Evolutionary conservation across 2,797 vertebrate genomes (phyloP).

Genomic region (Gymnodraco acuticeps): DNA sequence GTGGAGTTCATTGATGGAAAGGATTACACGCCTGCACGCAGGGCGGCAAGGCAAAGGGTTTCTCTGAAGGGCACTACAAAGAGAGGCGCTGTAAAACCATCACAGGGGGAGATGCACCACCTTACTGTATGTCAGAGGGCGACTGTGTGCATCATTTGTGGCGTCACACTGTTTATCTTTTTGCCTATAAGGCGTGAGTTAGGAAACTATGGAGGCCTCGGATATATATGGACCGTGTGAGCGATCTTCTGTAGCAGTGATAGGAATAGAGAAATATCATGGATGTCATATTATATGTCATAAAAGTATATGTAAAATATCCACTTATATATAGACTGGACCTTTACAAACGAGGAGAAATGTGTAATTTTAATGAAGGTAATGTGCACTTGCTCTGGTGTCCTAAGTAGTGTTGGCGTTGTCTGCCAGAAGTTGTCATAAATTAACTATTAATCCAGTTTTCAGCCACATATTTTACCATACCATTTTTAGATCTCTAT

Average conservation of each 20-base stretch:
- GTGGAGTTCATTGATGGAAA: constrained; percentile 84
- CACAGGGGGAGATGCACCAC: constrained; percentile 35
- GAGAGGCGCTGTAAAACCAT: constrained; percentile 60
- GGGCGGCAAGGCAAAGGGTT: constrained; percentile 63
- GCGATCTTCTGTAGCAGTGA: neutral
- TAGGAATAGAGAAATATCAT: neutral
- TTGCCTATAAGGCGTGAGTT: constrained; percentile 34
- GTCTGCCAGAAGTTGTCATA: no score
- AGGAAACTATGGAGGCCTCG: constrained; percentile 20
- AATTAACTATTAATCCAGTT: no score
- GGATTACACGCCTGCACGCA: constrained; percentile 79
- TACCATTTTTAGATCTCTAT: no score
- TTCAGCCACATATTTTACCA: no score
- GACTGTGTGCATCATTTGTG: constrained; percentile 46
- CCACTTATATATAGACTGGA: no score
- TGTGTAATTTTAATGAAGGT: no score
- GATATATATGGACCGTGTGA: neutral
- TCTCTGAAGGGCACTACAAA: constrained; percentile 76
- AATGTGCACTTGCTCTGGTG: no score
- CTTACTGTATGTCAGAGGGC: constrained; percentile 58
- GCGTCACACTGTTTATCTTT: constrained; percentile 53
- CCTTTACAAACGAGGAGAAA: no score
- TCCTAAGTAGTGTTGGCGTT: no score
- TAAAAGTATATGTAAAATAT: neutral
- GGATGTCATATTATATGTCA: neutral